phyloP scores from a whole-genome alignment of 2,797 vertebrate species.

The Enteromius anoplus region DNA sequence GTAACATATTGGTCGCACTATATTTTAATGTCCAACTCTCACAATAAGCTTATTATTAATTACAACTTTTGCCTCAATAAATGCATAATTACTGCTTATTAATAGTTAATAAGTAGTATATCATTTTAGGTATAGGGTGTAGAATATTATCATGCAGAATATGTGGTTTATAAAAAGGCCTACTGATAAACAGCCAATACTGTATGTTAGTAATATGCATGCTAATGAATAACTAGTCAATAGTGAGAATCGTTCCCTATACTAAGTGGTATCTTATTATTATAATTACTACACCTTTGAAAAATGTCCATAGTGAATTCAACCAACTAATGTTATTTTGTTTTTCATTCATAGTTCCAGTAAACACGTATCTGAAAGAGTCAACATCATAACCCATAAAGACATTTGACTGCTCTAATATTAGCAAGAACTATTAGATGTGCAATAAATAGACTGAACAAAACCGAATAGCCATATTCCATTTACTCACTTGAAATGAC shows the following conservation, averaged over 20 bases:
- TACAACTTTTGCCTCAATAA: too few relatives aligned
- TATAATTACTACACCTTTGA: background rate
- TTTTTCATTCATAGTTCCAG: conserved; percentile 26
- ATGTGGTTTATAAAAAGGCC: background rate
- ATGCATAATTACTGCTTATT: background rate
- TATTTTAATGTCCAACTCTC: background rate
- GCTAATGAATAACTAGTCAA: background rate
- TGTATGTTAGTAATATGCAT: background rate
- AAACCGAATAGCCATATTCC: background rate
- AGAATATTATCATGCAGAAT: too few relatives aligned
- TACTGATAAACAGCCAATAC: background rate
- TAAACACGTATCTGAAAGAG: conserved; percentile 42
- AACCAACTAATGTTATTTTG: background rate
- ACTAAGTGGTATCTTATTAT: background rate
- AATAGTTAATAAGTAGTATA: background rate
- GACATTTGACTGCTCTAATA: conserved; percentile 39
- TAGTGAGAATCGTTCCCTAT: background rate
- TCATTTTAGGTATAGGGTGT: background rate
- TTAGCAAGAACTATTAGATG: conserved; percentile 27
- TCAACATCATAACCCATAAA: conserved; percentile 13
- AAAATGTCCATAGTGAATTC: conserved; percentile 16
- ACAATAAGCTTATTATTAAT: too few relatives aligned
- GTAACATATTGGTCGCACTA: background rate
- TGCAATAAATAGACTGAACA: conserved; percentile 18
- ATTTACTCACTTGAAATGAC: background rate